phyloP scores from a whole-genome alignment of 2,113 vertebrate species.

The Erythrocercus mccallii region DNA sequence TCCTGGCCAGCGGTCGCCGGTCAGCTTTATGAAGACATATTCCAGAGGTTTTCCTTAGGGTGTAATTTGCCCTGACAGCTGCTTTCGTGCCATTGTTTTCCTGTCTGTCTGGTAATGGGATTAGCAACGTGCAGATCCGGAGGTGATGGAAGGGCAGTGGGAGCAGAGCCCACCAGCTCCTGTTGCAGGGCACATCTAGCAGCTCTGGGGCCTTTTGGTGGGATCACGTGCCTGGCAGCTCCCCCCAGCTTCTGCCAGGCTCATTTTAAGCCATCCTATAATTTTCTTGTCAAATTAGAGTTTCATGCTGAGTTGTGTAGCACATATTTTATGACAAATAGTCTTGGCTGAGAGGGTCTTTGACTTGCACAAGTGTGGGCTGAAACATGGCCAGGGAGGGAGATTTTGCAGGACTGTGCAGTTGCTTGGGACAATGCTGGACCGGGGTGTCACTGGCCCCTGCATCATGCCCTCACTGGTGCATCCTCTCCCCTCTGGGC shows the following conservation, averaged over 20 bases:
- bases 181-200: fast-evolving
- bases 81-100: not conserved
- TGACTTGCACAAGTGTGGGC: not conserved
- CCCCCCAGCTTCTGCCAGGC: not conserved
- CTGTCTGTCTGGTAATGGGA: not conserved
- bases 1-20: fast-evolving
- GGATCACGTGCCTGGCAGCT: not conserved
- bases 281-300: slow-evolving; percentile 50
- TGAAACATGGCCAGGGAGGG: not conserved
- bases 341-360: not conserved
- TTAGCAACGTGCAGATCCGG: not conserved
- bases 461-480: fast-evolving
- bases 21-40: not conserved
- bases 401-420: not conserved
- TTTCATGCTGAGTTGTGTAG: not conserved
- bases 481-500: not conserved
- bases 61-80: not conserved
- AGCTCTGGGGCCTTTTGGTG: fast-evolving
- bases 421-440: not conserved
- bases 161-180: fast-evolving
- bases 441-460: fast-evolving
- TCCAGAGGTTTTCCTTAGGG: slow-evolving; percentile 3
- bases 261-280: not conserved
- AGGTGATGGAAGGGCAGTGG: not conserved
- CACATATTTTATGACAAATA: not conserved